Base-by-base conservation (phyloP, 2,888 invertebrate genomes). In the Chaetogeoica ovagalla region DNA sequence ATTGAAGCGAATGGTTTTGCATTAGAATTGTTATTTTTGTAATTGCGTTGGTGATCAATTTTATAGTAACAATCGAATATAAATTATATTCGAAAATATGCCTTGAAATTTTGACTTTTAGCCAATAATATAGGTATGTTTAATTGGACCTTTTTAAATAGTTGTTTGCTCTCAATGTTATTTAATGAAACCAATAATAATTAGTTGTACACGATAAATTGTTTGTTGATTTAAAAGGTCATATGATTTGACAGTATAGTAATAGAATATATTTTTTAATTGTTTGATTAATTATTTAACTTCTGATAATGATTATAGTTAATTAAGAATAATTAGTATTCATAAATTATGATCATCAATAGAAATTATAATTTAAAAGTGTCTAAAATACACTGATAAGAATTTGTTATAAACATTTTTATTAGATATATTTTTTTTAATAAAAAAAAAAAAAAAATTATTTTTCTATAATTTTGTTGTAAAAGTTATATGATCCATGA, bases 61-160 rank as follows among this genome's bases (percentile, higher is more conserved):
- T 43, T 43, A n/a, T 11, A 43, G 43, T 21, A 5, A 65, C n/a
- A 62, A 8, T 30, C 6, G 11, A 11, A 43, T 7, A 7, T 43
- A 43, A 9, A 57, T 72, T n/a, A 62, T 48, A 48, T 19, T 30
- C 43, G 21, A 1, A 60, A 48, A 19, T 71, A 72, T 62, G 17
- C 43, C 17, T 71, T 71, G 71, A 71, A n/a, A 62, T 72, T 9
- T 72, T 72, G 60, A 60, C 19, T 6, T 60, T 30, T 60, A 60
- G 43, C 60, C 48, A 60, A 62, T 1, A 52, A 5, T 68, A 30
- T 60, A 48, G 30, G 30, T 30, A 30, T 30, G 4, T 30, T 5
- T 30, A 21, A 62, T 72, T 72, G 48, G 60, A 62, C 30, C 30
- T 73, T 48, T 4, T 48, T 30, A 30, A 62, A 52, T 62, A 62